phyloP scores from a whole-genome alignment of 1,140 invertebrate genomes.

The Lepeophtheirus salmonis region DNA sequence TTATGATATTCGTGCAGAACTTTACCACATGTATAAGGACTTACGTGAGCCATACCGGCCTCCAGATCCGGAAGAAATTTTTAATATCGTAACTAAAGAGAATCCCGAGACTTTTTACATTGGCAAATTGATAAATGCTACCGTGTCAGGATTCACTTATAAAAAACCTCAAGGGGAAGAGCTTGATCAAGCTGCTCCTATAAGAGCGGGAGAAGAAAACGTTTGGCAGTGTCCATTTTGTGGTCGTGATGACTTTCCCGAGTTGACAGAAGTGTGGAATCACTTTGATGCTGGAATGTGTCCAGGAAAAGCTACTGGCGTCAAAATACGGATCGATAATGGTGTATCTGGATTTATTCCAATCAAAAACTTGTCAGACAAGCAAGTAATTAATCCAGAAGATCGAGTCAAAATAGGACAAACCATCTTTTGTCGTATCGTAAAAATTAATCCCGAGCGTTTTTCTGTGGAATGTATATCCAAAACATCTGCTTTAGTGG shows the following conservation, averaged over 20 bases:
- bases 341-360: slow-evolving; percentile 74
- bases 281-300: slow-evolving; percentile 90
- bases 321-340: slow-evolving; percentile 76
- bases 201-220: slow-evolving; percentile 65
- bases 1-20: slow-evolving; percentile 88
- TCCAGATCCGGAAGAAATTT: slow-evolving; percentile 63
- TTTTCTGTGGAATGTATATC: slow-evolving; percentile 86
- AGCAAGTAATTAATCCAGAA: slow-evolving; percentile 73
- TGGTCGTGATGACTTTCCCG: slow-evolving; percentile 79
- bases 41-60: slow-evolving; percentile 55
- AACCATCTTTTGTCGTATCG: slow-evolving; percentile 77
- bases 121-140: slow-evolving; percentile 62
- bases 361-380: slow-evolving; percentile 75
- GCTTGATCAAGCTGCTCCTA: slow-evolving; percentile 81
- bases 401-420: slow-evolving; percentile 70
- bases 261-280: slow-evolving; percentile 89
- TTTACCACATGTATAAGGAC: slow-evolving; percentile 90
- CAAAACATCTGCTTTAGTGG: slow-evolving; percentile 73
- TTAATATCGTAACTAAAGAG: slow-evolving; percentile 90
- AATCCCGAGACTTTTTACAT: slow-evolving; percentile 84
- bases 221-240: slow-evolving; percentile 96
- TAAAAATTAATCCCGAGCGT: slow-evolving; percentile 83
- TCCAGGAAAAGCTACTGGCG: slow-evolving; percentile 81
- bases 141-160: slow-evolving; percentile 51
- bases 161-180: slow-evolving; percentile 78